Evolutionary conservation across 1,140 invertebrate species (phyloP).

Genomic region (Helicoverpa zea): DNA sequence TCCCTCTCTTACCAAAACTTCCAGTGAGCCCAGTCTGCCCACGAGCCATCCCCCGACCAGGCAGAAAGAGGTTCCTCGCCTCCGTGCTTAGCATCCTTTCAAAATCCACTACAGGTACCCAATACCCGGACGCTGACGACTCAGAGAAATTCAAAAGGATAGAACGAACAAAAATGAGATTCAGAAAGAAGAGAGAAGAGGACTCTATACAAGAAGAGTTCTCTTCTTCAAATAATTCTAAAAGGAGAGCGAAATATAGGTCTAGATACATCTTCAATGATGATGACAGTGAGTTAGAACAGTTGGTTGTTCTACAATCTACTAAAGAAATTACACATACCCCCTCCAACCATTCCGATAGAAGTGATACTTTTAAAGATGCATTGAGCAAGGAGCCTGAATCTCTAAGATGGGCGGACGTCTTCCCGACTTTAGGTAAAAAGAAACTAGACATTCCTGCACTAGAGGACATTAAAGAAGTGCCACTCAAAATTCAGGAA

Average conservation of each 20-base stretch:
- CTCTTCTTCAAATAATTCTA: constrained; percentile 6
- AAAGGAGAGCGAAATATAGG: constrained; percentile 59
- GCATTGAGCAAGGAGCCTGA: not conserved
- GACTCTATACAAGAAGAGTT: not conserved
- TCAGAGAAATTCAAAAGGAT: not conserved
- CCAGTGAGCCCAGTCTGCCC: constrained; percentile 43
- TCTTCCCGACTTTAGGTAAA: constrained; percentile 21
- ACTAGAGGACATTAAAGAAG: constrained; percentile 17
- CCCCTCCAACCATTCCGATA: constrained; percentile 62
- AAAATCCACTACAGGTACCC: constrained; percentile 69
- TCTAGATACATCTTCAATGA: constrained; percentile 63
- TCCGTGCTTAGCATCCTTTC: constrained; percentile 67
- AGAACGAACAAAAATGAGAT: constrained; percentile 32
- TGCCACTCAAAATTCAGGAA: constrained; percentile 45
- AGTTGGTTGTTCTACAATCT: constrained; percentile 63
- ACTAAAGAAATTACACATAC: constrained; percentile 63
- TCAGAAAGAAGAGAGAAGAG: constrained; percentile 45
- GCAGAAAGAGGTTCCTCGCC: constrained; percentile 62
- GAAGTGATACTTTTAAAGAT: constrained; percentile 22
- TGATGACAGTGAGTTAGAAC: constrained; percentile 45
- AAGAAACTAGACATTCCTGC: not conserved
- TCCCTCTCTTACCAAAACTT: constrained; percentile 12
- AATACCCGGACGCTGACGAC: constrained; percentile 60
- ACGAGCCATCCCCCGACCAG: constrained; percentile 55
- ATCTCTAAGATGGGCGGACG: constrained; percentile 42